A percentile compares a stretch with the other conserved stretches of the same genome.
phyloP scores from a whole-genome alignment of 2,797 vertebrate genomes.

The Capromys pilorides region DNA sequence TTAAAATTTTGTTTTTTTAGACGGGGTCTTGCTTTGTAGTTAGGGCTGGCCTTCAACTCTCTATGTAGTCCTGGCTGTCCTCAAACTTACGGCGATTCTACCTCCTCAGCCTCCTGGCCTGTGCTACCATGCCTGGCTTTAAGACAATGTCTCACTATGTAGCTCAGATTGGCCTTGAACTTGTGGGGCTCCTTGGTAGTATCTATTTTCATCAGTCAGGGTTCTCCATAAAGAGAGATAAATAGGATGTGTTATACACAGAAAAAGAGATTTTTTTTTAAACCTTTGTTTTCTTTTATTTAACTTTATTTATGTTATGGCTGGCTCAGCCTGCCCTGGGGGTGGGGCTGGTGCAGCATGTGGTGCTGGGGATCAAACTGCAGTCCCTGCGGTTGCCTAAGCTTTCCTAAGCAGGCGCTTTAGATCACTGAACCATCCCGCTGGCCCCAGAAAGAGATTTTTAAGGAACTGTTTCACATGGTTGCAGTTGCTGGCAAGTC shows the following conservation, averaged over 20 bases:
- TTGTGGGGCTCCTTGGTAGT: not conserved
- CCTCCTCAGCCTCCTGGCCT: not conserved
- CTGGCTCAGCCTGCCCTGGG: no score
- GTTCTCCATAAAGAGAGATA: slow-evolving; percentile 31
- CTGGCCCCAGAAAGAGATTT: no score
- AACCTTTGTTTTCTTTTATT: no score
- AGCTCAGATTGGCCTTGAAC: not conserved
- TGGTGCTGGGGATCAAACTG: no score
- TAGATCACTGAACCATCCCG: no score
- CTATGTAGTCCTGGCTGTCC: not conserved
- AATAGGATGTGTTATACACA: not conserved
- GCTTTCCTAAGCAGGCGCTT: no score
- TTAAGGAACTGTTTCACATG: slow-evolving; percentile 24
- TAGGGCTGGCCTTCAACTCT: no score
- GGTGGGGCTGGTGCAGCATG: no score
- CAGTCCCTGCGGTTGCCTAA: no score
- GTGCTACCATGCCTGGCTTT: not conserved
- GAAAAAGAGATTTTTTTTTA: not conserved
- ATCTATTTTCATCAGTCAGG: not conserved
- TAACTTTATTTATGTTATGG: no score
- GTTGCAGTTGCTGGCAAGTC: not conserved
- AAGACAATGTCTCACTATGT: not conserved
- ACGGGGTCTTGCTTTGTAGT: not conserved
- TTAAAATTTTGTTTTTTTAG: not conserved
- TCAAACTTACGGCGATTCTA: not conserved